Percentiles rank a stretch among this genome's conserved stretches.
Evolutionary conservation across 2,113 vertebrate genomes (phyloP).

Genomic region (Hippocampus mohnikei): DNA sequence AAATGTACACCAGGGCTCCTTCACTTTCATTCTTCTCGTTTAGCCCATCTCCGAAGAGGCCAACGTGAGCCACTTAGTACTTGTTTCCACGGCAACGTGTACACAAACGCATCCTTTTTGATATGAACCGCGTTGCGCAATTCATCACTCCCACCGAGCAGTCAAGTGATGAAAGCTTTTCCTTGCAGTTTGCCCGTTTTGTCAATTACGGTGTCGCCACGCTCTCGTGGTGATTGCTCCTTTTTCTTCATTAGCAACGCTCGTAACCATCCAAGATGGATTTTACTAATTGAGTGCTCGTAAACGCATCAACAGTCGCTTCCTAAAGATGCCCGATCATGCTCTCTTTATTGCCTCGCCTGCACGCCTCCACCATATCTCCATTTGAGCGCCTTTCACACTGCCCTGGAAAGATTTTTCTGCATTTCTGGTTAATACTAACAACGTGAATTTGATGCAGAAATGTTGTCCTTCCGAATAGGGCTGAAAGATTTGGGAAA

Average conservation of each 20-base stretch:
- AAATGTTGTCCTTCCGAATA: too few relatives aligned
- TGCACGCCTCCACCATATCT: slow-evolving; percentile 2
- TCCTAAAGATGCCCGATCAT: background rate
- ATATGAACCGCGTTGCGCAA: slow-evolving; percentile 25
- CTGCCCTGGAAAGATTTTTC: background rate
- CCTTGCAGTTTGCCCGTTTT: background rate
- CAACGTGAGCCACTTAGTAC: slow-evolving; percentile 18
- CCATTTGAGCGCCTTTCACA: background rate
- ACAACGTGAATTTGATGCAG: background rate
- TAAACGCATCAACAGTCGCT: background rate
- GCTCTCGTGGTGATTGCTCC: background rate
- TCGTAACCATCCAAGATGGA: background rate
- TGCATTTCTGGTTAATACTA: background rate
- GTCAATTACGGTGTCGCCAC: background rate
- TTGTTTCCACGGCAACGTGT: slow-evolving; percentile 53
- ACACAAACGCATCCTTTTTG: slow-evolving; percentile 43
- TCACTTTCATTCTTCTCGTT: background rate
- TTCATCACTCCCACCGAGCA: slow-evolving; percentile 1
- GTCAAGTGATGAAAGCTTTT: slow-evolving; percentile 1
- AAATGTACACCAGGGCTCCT: background rate
- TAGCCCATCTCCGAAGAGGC: slow-evolving; percentile 15
- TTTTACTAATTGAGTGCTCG: background rate
- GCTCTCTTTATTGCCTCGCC: slow-evolving; percentile 6
- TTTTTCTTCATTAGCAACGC: slow-evolving; percentile 1
- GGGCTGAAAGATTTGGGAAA: too few relatives aligned